Conservation (phyloP, 2,797 vertebrate species). For the Mormyrus proboscirostris region DNA sequence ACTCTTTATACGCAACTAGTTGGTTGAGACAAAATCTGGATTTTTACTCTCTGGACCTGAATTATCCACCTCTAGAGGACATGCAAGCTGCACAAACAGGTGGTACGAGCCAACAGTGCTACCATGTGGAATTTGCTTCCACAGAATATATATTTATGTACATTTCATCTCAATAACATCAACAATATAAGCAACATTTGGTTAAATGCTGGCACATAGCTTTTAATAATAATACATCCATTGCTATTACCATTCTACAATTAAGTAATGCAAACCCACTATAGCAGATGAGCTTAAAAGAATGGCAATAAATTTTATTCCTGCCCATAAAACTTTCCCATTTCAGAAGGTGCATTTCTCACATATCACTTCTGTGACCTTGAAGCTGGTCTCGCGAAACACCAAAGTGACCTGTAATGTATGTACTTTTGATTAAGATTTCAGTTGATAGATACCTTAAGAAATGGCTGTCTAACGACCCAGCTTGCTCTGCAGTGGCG, state of each 20-base stretch:
- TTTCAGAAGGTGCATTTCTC: background rate
- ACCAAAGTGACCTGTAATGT: slow-evolving; percentile 8
- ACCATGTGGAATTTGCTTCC: background rate
- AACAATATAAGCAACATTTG: background rate
- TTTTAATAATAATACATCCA: background rate
- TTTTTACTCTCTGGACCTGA: too few species aligned
- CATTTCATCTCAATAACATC: background rate
- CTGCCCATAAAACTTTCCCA: background rate
- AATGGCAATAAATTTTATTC: background rate
- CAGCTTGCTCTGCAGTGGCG: background rate
- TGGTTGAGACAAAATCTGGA: too few species aligned
- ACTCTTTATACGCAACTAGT: too few species aligned
- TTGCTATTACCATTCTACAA: background rate
- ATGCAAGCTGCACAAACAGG: background rate
- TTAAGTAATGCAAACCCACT: background rate
- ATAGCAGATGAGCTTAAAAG: background rate
- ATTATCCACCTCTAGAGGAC: background rate
- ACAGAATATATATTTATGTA: background rate
- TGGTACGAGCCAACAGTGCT: background rate
- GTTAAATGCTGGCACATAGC: background rate
- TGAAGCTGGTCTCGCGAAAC: background rate
- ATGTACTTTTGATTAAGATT: slow-evolving; percentile 5
- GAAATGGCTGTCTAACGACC: background rate
- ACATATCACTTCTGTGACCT: background rate
- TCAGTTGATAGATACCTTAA: background rate